Conservation (phyloP, 2,888 invertebrate genomes). For the Melieria omissa region DNA sequence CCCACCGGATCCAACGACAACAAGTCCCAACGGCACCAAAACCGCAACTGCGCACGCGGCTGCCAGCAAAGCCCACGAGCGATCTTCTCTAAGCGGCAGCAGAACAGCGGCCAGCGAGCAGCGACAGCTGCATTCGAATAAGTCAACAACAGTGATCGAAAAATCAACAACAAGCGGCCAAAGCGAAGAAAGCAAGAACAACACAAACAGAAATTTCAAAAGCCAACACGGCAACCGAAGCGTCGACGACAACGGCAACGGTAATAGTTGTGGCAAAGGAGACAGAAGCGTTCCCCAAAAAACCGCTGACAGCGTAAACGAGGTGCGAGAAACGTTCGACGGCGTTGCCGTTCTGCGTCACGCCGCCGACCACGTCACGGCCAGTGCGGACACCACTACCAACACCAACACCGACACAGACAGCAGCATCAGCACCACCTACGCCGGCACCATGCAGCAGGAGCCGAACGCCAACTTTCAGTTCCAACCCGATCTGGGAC, state of each 20-base stretch:
- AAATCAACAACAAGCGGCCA: slow-evolving; percentile 19
- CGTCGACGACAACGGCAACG: slow-evolving; percentile 18
- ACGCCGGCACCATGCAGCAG: slow-evolving; percentile 62
- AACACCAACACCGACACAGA: slow-evolving; percentile 40
- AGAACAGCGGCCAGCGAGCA: slow-evolving; percentile 18
- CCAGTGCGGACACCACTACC: slow-evolving; percentile 20
- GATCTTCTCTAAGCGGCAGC: background rate
- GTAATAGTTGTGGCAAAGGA: slow-evolving; percentile 14
- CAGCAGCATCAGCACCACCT: slow-evolving; percentile 8
- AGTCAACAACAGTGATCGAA: slow-evolving; percentile 21
- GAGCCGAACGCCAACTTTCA: slow-evolving; percentile 66
- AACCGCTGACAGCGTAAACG: slow-evolving; percentile 38
- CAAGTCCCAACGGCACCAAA: slow-evolving; percentile 29
- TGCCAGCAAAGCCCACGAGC: slow-evolving; percentile 4
- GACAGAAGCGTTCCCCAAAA: slow-evolving; percentile 16
- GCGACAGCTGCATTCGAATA: slow-evolving; percentile 13
- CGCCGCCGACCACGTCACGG: slow-evolving; percentile 35
- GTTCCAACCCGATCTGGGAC: slow-evolving; percentile 66
- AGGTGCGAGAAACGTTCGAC: slow-evolving; percentile 44
- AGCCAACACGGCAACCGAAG: slow-evolving; percentile 22
- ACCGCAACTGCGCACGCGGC: slow-evolving; percentile 11
- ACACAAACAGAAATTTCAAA: background rate
- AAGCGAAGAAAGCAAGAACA: slow-evolving; percentile 10
- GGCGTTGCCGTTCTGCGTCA: slow-evolving; percentile 28
- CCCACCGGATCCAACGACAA: slow-evolving; percentile 37